A percentile compares a stretch with the other conserved stretches of the same genome.
phyloP scores from a whole-genome alignment of 2,888 invertebrate species.

The Diplazon laetatorius region DNA sequence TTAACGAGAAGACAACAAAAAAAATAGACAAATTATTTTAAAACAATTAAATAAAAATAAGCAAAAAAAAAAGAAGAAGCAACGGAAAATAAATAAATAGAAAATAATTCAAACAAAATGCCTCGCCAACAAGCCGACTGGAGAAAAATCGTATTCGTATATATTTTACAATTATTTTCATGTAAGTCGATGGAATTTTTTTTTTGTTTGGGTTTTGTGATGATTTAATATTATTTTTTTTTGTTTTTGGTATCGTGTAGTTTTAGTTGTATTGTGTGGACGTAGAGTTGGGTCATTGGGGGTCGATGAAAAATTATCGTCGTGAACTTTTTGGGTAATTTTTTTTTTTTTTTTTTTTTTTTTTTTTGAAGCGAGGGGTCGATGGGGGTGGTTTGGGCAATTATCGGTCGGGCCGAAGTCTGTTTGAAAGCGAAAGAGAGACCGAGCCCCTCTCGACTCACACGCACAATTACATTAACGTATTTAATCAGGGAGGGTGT shows the following conservation, averaged over 20 bases:
- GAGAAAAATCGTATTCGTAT: slow-evolving; percentile 79
- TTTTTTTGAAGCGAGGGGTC: too few species aligned
- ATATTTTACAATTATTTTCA: slow-evolving; percentile 80
- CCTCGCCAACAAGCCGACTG: slow-evolving; percentile 76
- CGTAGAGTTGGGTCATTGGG: too few species aligned
- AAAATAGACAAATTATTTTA: slow-evolving; percentile 25
- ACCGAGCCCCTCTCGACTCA: slow-evolving; percentile 50
- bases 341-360: too few species aligned
- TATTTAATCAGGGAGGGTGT: too few species aligned
- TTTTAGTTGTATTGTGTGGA: too few species aligned
- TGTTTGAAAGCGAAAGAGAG: slow-evolving; percentile 1
- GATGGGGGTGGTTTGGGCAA: too few species aligned
- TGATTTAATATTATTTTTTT: not conserved
- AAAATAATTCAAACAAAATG: slow-evolving; percentile 69
- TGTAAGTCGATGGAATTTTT: slow-evolving; percentile 73
- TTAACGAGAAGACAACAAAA: slow-evolving; percentile 39
- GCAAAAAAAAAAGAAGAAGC: slow-evolving; percentile 9
- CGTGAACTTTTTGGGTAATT: too few species aligned
- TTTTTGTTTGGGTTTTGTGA: not conserved
- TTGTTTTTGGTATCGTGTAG: not conserved
- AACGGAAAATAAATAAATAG: slow-evolving; percentile 37
- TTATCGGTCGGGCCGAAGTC: too few species aligned
- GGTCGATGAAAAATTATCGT: too few species aligned
- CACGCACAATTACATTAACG: not conserved
- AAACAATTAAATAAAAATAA: not conserved